These are phyloP conservation scores for Chloropsis cyanopogon DNA, from an alignment of 2,113 vertebrate species.

Conservation along the genomic window DNA sequence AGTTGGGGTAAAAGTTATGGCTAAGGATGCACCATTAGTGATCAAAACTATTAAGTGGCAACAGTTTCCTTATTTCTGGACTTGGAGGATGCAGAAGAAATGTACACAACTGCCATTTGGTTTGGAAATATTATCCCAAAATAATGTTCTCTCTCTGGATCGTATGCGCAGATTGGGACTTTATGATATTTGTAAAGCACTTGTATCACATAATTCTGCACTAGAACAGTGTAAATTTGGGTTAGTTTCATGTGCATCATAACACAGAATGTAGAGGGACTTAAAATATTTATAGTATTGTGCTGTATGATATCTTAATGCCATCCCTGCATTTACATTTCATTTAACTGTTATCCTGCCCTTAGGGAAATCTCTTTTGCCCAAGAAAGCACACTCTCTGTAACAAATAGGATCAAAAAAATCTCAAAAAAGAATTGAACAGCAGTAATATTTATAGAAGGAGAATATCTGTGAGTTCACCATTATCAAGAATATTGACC, in stretches of 20 bases:
- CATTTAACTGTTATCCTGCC: conserved; percentile 18
- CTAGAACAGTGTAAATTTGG: not conserved
- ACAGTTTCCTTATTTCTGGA: not conserved
- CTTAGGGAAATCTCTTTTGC: conserved; percentile 40
- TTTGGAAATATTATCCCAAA: not conserved
- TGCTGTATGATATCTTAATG: not conserved
- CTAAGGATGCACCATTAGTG: not conserved
- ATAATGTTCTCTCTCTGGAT: not conserved
- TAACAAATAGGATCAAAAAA: conserved; percentile 15
- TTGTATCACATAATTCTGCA: not conserved
- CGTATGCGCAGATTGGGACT: not conserved
- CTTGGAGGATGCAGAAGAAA: not conserved
- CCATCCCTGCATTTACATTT: conserved; percentile 26
- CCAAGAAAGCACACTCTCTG: not conserved
- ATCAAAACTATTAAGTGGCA: conserved; percentile 2
- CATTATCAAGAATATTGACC: not conserved
- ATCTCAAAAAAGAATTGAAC: not conserved
- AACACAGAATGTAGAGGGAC: not conserved
- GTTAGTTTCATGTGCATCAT: not conserved
- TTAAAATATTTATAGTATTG: conserved; percentile 1
- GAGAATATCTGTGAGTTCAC: not conserved
- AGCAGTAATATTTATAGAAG: not conserved
- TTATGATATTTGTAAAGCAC: not conserved
- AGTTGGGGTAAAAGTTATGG: not conserved
- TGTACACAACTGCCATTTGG: not conserved